Evolutionary conservation across 2,888 invertebrate species (phyloP).

Genomic region (Cryptophagus acutangulus): DNA sequence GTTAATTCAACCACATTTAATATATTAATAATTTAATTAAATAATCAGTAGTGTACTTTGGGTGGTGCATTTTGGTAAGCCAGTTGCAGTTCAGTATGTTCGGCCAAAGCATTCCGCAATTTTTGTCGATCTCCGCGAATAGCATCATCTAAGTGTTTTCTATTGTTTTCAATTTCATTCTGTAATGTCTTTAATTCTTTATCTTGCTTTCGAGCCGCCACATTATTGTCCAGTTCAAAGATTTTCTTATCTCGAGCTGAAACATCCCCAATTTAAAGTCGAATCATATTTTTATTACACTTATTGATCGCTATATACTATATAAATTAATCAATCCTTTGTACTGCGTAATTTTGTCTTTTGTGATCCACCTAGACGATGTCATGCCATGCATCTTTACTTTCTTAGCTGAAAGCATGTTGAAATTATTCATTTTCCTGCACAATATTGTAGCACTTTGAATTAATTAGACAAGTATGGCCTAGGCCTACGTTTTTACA

Average conservation of each 20-base stretch:
- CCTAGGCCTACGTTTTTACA: no score
- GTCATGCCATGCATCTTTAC: conserved; percentile 60
- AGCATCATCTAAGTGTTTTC: conserved; percentile 55
- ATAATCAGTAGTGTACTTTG: conserved; percentile 32
- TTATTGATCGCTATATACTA: conserved; percentile 43
- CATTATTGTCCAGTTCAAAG: conserved; percentile 53
- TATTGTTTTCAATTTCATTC: conserved; percentile 53
- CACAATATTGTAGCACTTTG: no score
- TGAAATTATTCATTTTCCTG: no score
- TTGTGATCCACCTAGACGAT: conserved; percentile 60
- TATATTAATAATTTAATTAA: conserved; percentile 4
- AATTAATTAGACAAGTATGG: no score
- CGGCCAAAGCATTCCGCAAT: conserved; percentile 55
- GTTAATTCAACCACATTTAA: conserved; percentile 27
- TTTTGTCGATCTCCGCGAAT: conserved; percentile 58
- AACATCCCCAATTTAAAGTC: conserved; percentile 5
- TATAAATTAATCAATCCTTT: conserved; percentile 61
- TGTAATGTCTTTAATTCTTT: conserved; percentile 55
- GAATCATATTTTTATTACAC: neutral
- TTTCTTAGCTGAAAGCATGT: conserved; percentile 56
- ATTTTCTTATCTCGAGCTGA: conserved; percentile 59
- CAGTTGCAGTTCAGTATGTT: conserved; percentile 55
- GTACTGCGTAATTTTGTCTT: conserved; percentile 63
- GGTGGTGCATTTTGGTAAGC: conserved; percentile 51
- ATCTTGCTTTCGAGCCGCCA: conserved; percentile 50